Evolutionary conservation across 2,113 vertebrate species (phyloP).

Genomic region (Hoplias malabaricus): DNA sequence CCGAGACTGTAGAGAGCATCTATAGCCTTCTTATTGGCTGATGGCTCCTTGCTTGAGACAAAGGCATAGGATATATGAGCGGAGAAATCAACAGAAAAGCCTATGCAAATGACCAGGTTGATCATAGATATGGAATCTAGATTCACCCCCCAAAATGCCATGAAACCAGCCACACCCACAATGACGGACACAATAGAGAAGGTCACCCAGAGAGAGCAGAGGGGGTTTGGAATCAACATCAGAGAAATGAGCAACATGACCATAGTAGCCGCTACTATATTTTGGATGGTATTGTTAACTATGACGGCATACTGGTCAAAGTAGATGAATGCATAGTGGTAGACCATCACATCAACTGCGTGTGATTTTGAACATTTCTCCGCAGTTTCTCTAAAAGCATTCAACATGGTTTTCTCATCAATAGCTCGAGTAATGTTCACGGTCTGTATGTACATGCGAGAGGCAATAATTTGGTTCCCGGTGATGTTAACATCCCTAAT

Average conservation of each 20-base stretch:
- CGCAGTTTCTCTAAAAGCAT: conserved; percentile 63
- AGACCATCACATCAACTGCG: conserved; percentile 61
- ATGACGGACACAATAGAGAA: conserved; percentile 73
- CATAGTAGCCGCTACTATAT: conserved; percentile 56
- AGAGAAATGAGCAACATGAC: conserved; percentile 63
- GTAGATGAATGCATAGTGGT: conserved; percentile 68
- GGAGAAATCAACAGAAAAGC: conserved; percentile 73
- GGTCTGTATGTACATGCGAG: conserved; percentile 72
- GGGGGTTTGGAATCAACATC: conserved; percentile 67
- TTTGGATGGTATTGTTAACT: conserved; percentile 62
- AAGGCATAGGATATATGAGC: conserved; percentile 67
- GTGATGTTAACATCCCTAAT: conserved; percentile 64
- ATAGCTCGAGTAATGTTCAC: conserved; percentile 54
- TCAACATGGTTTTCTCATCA: conserved; percentile 65
- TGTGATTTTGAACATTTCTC: conserved; percentile 33
- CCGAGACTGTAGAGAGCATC: conserved; percentile 66
- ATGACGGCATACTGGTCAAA: conserved; percentile 68
- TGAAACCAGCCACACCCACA: conserved; percentile 70
- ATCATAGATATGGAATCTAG: conserved; percentile 72
- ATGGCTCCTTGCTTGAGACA: conserved; percentile 63
- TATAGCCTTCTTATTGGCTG: conserved; percentile 57
- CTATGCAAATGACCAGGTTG: conserved; percentile 71
- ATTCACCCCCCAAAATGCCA: conserved; percentile 69
- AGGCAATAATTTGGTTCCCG: conserved; percentile 55
- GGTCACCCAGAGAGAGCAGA: conserved; percentile 69